A percentile compares a stretch with the other conserved stretches of the same genome.
Conservation (phyloP, 2,888 invertebrate genomes). For the Macaria notata region DNA sequence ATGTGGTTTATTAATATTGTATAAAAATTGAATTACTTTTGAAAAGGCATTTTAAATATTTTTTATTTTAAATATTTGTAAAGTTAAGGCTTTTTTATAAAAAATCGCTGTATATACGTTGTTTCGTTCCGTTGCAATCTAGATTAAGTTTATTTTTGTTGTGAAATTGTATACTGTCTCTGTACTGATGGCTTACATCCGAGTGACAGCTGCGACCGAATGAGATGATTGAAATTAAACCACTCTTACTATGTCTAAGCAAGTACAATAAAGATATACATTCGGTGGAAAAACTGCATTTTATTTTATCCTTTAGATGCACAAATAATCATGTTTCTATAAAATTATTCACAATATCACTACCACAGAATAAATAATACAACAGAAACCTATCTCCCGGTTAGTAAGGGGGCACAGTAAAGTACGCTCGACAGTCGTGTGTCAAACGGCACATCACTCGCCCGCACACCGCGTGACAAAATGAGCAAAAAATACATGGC, state of each 20-base stretch:
- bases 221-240: conserved; percentile 10
- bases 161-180: conserved; percentile 18
- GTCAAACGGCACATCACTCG: too few relatives aligned
- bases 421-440: too few relatives aligned
- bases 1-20: neutral
- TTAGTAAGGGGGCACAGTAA: too few relatives aligned
- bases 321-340: too few relatives aligned
- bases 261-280: conserved; percentile 26
- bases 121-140: conserved; percentile 27
- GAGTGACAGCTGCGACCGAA: conserved; percentile 17
- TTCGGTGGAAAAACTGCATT: conserved; percentile 11
- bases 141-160: conserved; percentile 31
- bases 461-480: too few relatives aligned
- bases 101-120: conserved; percentile 32
- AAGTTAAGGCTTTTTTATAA: conserved; percentile 22
- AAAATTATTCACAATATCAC: too few relatives aligned
- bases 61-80: conserved; percentile 17
- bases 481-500: too few relatives aligned
- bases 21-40: conserved; percentile 15
- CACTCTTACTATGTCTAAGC: conserved; percentile 2
- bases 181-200: conserved; percentile 14
- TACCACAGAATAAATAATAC: too few relatives aligned
- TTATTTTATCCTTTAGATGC: neutral
- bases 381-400: too few relatives aligned
- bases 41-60: conserved; percentile 14